Evolutionary conservation across 2,113 vertebrate genomes (phyloP), one percentile per base, ranked within the genome.

Genomic region (Crotalus horridus): DNA sequence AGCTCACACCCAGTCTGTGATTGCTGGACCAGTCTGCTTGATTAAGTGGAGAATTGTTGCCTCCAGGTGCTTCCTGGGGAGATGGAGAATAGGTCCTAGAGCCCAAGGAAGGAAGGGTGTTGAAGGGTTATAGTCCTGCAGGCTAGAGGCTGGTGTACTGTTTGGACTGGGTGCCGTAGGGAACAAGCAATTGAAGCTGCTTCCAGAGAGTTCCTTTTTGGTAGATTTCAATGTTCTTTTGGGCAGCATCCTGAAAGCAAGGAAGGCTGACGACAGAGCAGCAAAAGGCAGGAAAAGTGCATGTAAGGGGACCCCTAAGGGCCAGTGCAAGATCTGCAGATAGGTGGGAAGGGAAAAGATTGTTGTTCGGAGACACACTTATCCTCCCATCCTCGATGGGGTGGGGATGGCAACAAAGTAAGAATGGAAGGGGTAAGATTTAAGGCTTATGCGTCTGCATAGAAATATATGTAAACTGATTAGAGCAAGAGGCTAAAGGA

Each of bases 401-500:
- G 8, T 33, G 26, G 8, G 24, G 20, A 10, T 11, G 56, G 81
- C 61, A 89, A 53, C 46, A 58, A 93, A 93, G 89, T 89, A 93
- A 58, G 58, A 87, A 54, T 64, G 74, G 48, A 85, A 85, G 15
- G 56, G 74, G 87, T 88, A 91, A 92, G 95, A 93, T 93, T 97
- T 97, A 97, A 97, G 97, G 97, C 96, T 97, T 97, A 96, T 97
- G 96, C 95, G 97, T 97, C 96, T 97, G 96, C 96, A 97, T 97
- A 97, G 96, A 97, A 96, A 97, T 95, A 96, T 95, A 95, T 96
- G 93, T 94, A 94, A 92, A 94, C 93, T 94, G 92, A 94, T 92
- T 39, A 93, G 94, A 96, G 93, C 94, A 81, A 89, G 92, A 94
- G 53, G 91, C 59, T 0, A 0, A 86, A 89, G 94, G 20, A 51